Evolutionary conservation across 2,888 invertebrate genomes (phyloP).

Genomic region (Papilio demoleus): DNA sequence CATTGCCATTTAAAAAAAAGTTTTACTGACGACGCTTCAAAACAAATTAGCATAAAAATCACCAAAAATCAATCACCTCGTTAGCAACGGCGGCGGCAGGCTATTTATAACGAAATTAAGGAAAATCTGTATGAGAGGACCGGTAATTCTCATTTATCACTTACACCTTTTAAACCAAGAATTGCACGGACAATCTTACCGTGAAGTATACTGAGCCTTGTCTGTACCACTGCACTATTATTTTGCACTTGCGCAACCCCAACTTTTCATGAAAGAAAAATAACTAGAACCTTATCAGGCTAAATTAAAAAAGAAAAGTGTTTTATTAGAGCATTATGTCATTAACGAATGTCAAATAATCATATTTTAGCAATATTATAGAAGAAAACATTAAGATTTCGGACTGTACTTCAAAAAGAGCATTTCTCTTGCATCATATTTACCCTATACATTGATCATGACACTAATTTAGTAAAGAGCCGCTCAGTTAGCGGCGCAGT

Average conservation of each 20-base stretch:
- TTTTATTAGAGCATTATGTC: not conserved
- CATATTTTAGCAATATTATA: conserved; percentile 4
- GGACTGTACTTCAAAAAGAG: not conserved
- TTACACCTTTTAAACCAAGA: not conserved
- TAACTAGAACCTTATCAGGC: conserved; percentile 2
- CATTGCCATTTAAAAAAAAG: no score
- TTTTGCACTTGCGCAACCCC: not conserved
- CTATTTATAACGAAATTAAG: not conserved
- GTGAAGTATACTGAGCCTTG: not conserved
- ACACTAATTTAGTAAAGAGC: no score
- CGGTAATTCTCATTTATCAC: not conserved
- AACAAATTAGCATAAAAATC: not conserved
- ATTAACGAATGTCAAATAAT: not conserved
- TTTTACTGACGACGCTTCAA: no score
- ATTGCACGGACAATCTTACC: not conserved
- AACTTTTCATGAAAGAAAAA: no score
- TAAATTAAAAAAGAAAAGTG: not conserved
- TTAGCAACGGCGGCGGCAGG: no score
- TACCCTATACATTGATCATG: no score
- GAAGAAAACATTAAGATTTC: not conserved
- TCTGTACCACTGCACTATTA: not conserved
- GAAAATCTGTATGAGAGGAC: not conserved
- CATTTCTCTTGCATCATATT: not conserved
- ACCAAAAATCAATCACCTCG: not conserved
- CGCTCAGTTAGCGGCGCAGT: not conserved